Percentiles rank a stretch among this genome's conserved stretches.
Conservation (phyloP, 2,888 invertebrate species). For the Ochlodes sylvanus region DNA sequence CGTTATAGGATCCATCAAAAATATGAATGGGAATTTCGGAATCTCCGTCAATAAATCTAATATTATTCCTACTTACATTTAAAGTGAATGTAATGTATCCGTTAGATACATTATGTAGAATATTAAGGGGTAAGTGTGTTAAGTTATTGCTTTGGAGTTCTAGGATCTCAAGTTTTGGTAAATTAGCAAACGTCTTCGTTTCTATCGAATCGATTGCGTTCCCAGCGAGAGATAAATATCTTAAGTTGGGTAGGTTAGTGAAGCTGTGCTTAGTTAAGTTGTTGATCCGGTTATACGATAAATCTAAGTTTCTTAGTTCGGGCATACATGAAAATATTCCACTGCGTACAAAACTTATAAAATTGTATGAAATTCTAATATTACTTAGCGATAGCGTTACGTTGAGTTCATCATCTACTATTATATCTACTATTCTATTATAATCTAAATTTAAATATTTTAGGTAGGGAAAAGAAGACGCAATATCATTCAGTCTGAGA, state of each 20-base stretch:
- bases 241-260: conserved; percentile 90
- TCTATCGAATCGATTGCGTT: conserved; percentile 91
- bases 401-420: conserved; percentile 87
- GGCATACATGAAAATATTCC: conserved; percentile 90
- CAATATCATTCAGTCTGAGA: conserved; percentile 89
- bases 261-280: conserved; percentile 90
- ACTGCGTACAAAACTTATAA: conserved; percentile 87
- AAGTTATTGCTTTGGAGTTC: conserved; percentile 93
- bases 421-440: conserved; percentile 90
- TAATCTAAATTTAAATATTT: conserved; percentile 95
- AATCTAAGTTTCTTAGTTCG: conserved; percentile 90
- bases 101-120: conserved; percentile 88
- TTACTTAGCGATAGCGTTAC: conserved; percentile 90
- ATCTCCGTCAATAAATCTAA: conserved; percentile 78
- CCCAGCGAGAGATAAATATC: conserved; percentile 92
- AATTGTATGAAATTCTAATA: conserved; percentile 93
- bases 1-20: conserved; percentile 89
- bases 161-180: conserved; percentile 90
- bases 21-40: conserved; percentile 86
- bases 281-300: conserved; percentile 91
- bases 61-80: conserved; percentile 90
- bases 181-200: conserved; percentile 89
- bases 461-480: conserved; percentile 87
- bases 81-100: conserved; percentile 88
- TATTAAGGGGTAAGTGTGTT: conserved; percentile 87